These are phyloP conservation scores for Ormyrus rosae DNA, from an alignment of 2,888 invertebrate species.

Conservation along the genomic window DNA sequence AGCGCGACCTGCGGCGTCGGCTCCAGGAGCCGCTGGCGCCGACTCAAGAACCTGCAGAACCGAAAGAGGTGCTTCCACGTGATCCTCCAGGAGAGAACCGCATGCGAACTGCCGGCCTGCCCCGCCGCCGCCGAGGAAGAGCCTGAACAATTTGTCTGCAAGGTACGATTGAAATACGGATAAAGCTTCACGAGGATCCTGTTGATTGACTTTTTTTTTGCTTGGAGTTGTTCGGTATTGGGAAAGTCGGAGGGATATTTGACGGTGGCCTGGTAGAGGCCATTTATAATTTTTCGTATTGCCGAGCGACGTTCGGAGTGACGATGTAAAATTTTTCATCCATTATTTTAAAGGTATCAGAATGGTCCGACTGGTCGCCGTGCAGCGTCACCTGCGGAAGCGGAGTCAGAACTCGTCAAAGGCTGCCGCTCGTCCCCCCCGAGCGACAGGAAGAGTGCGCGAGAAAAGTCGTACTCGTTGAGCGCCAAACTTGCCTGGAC, in stretches of 20 bases:
- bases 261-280: too few relatives aligned
- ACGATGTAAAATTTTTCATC: not conserved
- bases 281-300: too few relatives aligned
- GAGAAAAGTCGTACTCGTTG: conserved; percentile 83
- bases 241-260: too few relatives aligned
- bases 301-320: too few relatives aligned
- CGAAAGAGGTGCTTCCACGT: conserved; percentile 89
- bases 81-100: conserved; percentile 86
- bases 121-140: conserved; percentile 78
- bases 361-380: conserved; percentile 95
- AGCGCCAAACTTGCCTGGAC: conserved; percentile 85
- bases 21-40: conserved; percentile 84
- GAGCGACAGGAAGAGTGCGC: conserved; percentile 80
- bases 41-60: conserved; percentile 83
- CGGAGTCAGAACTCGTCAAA: conserved; percentile 85
- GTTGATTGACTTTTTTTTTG: too few relatives aligned
- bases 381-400: conserved; percentile 93
- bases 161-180: conserved; percentile 58
- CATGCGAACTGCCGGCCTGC: conserved; percentile 86
- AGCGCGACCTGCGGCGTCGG: conserved; percentile 91
- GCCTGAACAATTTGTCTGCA: conserved; percentile 79
- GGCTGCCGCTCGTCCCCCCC: conserved; percentile 83
- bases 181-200: not conserved
- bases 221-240: too few relatives aligned
- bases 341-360: conserved; percentile 79